These are phyloP conservation scores for Macrocentrus cingulum DNA, from an alignment of 1,140 invertebrate species.

Conservation along the genomic window DNA sequence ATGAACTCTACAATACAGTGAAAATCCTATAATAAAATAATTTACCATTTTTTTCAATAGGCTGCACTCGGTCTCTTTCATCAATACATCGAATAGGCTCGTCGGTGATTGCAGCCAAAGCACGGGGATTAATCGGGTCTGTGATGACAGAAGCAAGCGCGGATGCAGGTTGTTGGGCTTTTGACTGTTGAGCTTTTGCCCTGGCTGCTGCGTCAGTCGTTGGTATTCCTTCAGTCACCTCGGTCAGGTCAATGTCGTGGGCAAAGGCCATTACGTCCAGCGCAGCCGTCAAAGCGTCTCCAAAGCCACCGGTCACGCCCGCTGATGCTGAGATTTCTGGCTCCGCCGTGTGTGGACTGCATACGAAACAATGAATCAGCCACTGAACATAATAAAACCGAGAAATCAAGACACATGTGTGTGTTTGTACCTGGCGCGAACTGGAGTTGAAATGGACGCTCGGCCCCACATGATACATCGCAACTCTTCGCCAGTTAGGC, in stretches of 20 bases:
- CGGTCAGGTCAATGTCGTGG: conserved; percentile 65
- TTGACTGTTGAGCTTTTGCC: conserved; percentile 33
- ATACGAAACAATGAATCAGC: conserved; percentile 19
- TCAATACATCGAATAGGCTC: conserved; percentile 25
- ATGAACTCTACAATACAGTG: background rate
- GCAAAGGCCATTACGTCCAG: conserved; percentile 80
- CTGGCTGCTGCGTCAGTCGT: conserved; percentile 38
- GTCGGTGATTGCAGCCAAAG: conserved; percentile 3
- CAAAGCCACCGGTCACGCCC: conserved; percentile 57
- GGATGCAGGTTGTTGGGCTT: background rate
- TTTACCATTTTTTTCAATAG: conserved; percentile 1
- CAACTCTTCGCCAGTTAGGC: conserved; percentile 84
- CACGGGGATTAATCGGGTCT: background rate
- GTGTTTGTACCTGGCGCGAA: conserved; percentile 64
- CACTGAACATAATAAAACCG: background rate
- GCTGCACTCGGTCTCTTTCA: conserved; percentile 22
- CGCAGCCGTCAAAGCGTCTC: conserved; percentile 71
- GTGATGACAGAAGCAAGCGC: no score
- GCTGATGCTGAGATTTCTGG: conserved; percentile 42
- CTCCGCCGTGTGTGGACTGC: conserved; percentile 39
- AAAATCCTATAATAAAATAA: background rate
- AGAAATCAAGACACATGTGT: background rate
- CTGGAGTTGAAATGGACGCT: conserved; percentile 82
- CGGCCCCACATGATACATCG: conserved; percentile 85
- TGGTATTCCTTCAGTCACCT: conserved; percentile 42